A percentile compares a stretch with the other conserved stretches of the same genome.
Conservation (phyloP, 1,140 invertebrate species). For the Bombus polaris region DNA sequence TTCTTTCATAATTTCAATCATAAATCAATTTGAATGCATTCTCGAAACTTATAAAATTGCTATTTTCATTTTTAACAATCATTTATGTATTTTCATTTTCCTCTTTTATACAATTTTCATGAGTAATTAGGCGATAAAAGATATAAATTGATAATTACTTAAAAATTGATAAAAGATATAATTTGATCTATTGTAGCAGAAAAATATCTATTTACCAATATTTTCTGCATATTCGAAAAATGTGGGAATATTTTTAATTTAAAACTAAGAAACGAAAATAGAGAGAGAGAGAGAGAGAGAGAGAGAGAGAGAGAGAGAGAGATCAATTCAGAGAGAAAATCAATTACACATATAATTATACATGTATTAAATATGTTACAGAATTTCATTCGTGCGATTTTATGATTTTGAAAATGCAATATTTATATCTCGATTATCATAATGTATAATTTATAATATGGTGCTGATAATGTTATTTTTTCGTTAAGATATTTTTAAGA, state of each 20-base stretch:
- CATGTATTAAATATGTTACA: neutral
- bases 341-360: neutral
- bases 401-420: neutral
- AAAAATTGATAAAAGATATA: neutral
- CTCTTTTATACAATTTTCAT: neutral
- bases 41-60: neutral
- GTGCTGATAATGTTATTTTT: neutral
- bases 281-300: neutral
- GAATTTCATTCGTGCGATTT: neutral
- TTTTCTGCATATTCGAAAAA: neutral
- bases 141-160: neutral
- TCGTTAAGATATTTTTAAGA: neutral
- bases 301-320: neutral
- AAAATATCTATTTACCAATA: neutral
- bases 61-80: neutral
- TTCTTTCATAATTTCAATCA: neutral
- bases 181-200: neutral
- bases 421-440: neutral
- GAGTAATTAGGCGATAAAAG: neutral
- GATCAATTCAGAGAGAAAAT: constrained; percentile 1
- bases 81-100: too few relatives aligned
- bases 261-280: neutral
- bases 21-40: neutral
- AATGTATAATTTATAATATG: neutral
- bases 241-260: neutral